Evolutionary conservation across 2,797 vertebrate species (phyloP), one percentile per base, ranked within the genome.

Genomic region (Characodon lateralis): DNA sequence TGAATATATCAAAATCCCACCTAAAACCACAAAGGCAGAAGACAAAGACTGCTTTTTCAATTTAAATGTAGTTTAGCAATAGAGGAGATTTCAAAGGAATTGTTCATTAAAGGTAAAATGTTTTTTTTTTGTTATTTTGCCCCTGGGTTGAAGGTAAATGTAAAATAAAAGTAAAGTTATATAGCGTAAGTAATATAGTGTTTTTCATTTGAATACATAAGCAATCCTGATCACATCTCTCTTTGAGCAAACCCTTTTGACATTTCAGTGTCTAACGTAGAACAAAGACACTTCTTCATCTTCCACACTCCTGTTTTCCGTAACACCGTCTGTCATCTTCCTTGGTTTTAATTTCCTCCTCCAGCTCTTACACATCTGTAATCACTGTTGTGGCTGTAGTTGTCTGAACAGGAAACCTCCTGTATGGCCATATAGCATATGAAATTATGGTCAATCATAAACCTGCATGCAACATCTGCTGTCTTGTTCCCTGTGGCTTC

Each of bases 351-450:
- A 90, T 93, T 90, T 89, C 83, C 86, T 71, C 51, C 79, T 76
- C 78, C 79, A 56, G 77, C 20, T 80, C 59, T 78, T 51, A n/a
- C 82, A 81, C 85, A 88, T 88, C 85, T 93, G 85, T 91, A 90
- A 89, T 92, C 89, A 90, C 24, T 78, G 73, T 73, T 81, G 79
- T 8, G 46, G 28, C 77, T 82, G 83, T 71, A 75, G 88, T 61
- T 89, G 91, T 82, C 89, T 90, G 80, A 89, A 91, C 92, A 92
- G 0, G 92, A 88, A 90, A 58, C 66, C 41, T 53, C 35, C 50
- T 51, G 16, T 46, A 59, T 22, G 24, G 58, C 81, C 26, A 26
- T 72, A 71, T 78, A 51, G 56, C 28, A 85, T 76, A 78, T 84
- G 50, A 87, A 90, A 82, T 74, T 55, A 71, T 31, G 53, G 31